Conservation (phyloP, 30 jellyfish, hydroid and myxozoan genomes). For the Aurelia sp. region DNA sequence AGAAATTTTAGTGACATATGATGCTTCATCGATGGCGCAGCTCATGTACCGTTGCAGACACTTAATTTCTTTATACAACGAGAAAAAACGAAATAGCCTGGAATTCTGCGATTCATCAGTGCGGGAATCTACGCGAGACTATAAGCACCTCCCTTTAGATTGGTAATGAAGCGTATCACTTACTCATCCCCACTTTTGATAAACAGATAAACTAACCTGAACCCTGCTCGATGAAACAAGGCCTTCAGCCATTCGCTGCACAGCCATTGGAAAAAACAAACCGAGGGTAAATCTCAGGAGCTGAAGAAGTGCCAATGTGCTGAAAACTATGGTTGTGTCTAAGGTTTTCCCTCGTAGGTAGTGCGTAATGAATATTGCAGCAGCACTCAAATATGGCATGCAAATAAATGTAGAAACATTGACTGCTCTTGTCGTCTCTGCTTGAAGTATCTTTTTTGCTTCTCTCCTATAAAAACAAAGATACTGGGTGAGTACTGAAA, state of each 20-base stretch:
- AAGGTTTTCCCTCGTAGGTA: conserved; percentile 47
- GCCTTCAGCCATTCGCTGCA: conserved; percentile 63
- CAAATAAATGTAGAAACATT: conserved; percentile 9
- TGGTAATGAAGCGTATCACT: neutral
- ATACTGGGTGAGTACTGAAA: no score
- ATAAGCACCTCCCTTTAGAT: no score
- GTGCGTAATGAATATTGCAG: conserved; percentile 59
- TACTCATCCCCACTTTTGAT: neutral
- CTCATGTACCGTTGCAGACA: no score
- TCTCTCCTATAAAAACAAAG: conserved; percentile 42
- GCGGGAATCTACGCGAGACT: no score
- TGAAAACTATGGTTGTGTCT: conserved; percentile 50
- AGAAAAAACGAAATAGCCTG: no score
- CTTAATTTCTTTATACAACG: no score
- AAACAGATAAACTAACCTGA: conserved; percentile 32
- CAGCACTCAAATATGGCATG: conserved; percentile 62
- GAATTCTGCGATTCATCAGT: no score
- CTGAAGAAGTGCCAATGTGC: conserved; percentile 56
- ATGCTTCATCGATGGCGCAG: no score
- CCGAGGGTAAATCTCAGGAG: conserved; percentile 21
- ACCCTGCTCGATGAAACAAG: conserved; percentile 46
- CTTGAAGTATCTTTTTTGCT: conserved; percentile 4
- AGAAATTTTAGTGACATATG: no score
- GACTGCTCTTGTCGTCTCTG: conserved; percentile 37
- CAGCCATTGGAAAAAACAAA: conserved; percentile 50